Evolutionary conservation across 2,888 invertebrate genomes (phyloP).

Genomic region (Platerodrilus igneus): DNA sequence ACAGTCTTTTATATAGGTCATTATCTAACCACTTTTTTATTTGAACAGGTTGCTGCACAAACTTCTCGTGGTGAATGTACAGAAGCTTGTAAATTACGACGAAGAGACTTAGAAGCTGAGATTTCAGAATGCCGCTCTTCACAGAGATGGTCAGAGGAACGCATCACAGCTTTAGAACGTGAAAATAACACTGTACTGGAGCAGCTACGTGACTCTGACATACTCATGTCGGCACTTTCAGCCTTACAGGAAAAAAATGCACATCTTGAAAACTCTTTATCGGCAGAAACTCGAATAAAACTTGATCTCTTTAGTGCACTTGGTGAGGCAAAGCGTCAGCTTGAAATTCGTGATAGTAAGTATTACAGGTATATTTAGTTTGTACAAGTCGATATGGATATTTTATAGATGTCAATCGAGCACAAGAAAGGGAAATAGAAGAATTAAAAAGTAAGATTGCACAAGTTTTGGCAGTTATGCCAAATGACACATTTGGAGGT

Average conservation of each 20-base stretch:
- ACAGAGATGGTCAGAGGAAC: conserved; percentile 58
- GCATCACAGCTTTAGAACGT: conserved; percentile 53
- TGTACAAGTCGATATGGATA: conserved; percentile 17
- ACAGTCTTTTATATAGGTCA: no score
- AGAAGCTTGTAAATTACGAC: conserved; percentile 47
- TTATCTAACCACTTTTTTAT: no score
- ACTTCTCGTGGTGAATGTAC: conserved; percentile 44
- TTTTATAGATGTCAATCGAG: conserved; percentile 67
- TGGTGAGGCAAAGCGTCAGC: conserved; percentile 88
- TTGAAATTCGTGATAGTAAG: conserved; percentile 82
- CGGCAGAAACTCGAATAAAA: conserved; percentile 96
- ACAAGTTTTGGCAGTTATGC: conserved; percentile 91
- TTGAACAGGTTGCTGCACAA: conserved; percentile 41
- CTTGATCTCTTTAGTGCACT: conserved; percentile 96
- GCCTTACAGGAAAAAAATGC: conserved; percentile 86
- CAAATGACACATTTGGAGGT: conserved; percentile 61
- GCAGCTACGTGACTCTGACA: conserved; percentile 61
- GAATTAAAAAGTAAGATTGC: conserved; percentile 87
- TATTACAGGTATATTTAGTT: conserved; percentile 24
- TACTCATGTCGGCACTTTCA: conserved; percentile 72
- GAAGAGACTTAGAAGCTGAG: conserved; percentile 60
- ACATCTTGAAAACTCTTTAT: conserved; percentile 89
- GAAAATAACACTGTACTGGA: conserved; percentile 48
- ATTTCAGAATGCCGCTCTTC: conserved; percentile 55
- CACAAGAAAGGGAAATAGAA: conserved; percentile 86